A percentile compares a stretch with the other conserved stretches of the same genome.
Evolutionary conservation across 92 coral and sea anemone species (phyloP).

Genomic region (Epizoanthus scotinus): DNA sequence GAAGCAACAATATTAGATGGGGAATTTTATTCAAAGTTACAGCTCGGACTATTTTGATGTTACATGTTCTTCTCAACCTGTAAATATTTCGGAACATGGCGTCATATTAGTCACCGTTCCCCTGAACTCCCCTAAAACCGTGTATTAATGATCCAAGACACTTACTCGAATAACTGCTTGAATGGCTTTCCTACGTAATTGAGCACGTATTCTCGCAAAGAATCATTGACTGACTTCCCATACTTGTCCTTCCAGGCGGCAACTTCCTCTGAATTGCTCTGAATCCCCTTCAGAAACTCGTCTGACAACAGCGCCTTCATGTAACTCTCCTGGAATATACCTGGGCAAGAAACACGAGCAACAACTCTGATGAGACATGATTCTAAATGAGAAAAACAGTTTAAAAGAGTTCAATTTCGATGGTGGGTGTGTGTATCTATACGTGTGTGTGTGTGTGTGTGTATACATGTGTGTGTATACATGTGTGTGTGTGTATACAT

Average conservation of each 20-base stretch:
- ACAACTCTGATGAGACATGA: no score
- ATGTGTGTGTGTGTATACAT: no score
- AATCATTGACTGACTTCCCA: constrained; percentile 74
- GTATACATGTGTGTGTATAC: no score
- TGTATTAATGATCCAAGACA: not conserved
- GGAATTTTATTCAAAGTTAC: no score
- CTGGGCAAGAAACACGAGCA: constrained; percentile 36
- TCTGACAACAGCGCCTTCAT: constrained; percentile 46
- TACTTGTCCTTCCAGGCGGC: constrained; percentile 60
- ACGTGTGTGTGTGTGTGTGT: no score
- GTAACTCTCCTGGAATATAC: constrained; percentile 66
- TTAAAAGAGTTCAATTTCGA: not conserved
- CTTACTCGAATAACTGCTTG: constrained; percentile 63
- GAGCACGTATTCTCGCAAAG: constrained; percentile 65
- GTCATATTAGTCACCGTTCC: no score
- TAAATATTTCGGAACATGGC: no score
- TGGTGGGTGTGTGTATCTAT: no score
- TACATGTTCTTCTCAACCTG: no score
- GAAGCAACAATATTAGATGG: no score
- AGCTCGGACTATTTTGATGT: no score
- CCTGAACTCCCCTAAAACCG: no score
- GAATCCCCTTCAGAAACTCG: constrained; percentile 44
- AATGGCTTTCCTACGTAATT: constrained; percentile 71
- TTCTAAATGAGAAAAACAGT: not conserved
- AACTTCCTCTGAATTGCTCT: constrained; percentile 55